Conservation (phyloP, 92 coral and sea anemone genomes). For the Parazoanthus atlanticus region DNA sequence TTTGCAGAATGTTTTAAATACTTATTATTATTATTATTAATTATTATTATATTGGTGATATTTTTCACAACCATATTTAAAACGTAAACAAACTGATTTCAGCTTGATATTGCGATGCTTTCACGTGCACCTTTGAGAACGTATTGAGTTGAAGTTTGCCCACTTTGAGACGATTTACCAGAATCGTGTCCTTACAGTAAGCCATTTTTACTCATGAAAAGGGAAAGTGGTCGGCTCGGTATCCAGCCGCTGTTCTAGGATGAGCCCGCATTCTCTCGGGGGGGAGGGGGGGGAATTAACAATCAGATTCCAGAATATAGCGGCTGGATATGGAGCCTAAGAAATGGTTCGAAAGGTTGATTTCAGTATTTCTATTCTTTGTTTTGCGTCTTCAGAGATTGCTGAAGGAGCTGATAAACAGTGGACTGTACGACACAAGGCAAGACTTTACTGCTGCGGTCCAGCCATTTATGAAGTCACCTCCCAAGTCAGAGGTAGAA, state of each 20-base stretch:
- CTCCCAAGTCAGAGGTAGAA: slow-evolving; percentile 68
- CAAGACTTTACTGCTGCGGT: slow-evolving; percentile 80
- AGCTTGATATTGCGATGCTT: background rate
- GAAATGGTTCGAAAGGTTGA: too few relatives aligned
- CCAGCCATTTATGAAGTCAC: slow-evolving; percentile 77
- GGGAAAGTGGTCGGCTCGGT: too few relatives aligned
- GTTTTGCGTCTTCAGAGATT: slow-evolving; percentile 54
- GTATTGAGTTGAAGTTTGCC: too few relatives aligned
- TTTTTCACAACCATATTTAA: background rate
- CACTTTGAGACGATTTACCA: too few relatives aligned
- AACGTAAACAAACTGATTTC: background rate
- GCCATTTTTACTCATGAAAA: too few relatives aligned
- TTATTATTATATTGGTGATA: background rate
- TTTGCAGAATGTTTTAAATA: too few relatives aligned
- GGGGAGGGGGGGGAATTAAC: too few relatives aligned
- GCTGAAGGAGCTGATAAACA: slow-evolving; percentile 76
- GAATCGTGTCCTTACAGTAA: too few relatives aligned
- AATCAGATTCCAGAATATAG: background rate
- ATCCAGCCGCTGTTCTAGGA: too few relatives aligned
- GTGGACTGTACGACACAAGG: slow-evolving; percentile 80
- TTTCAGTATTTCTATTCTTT: background rate
- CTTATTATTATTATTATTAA: background rate
- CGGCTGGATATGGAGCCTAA: background rate
- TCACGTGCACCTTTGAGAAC: background rate
- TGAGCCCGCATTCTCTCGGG: too few relatives aligned